Evolutionary conservation across 2,797 vertebrate genomes (phyloP), one percentile per base, ranked within the genome.

Genomic region (Triplophysa yarkandensis): DNA sequence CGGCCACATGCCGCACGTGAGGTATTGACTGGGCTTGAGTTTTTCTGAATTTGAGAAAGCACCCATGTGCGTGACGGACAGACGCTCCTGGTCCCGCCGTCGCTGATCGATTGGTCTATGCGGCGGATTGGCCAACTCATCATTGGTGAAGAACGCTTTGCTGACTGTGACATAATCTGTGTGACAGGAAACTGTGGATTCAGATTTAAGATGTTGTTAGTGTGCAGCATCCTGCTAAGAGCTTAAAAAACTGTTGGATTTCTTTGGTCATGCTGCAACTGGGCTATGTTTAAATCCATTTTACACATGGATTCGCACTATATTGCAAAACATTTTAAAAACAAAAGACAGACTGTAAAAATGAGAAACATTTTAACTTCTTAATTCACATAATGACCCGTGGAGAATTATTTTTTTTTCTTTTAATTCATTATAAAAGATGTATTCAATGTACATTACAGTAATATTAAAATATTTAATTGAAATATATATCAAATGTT

Each of bases 131-230:
- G 23, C 54, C 21, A 60, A 58, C 67, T 58, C 16, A 8, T 68
- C 41, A 60, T 65, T 66, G n/a, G 25, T 57, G 62, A 57, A 25
- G 50, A 25, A 67, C 55, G 16, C 19, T 1, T 5, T 21, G 32
- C 41, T 23, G 14, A 74, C 63, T 36, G 55, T 67, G 52, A 67
- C 41, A 44, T 46, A 34, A 74, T 28, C 2, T 39, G 10, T 61
- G 39, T 73, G 60, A 73, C 25, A 73, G 60, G 23, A 23, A 39
- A 54, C 36, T 65, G 71, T 65, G 39, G 28, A 44, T 28, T 52
- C 30, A 65, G 36, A 65, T 74, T 73, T 63, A 55, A 64, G 48
- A 55, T 54, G 60, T 28, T 64, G 46, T 64, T 61, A 30, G 46
- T 55, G 32, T 30, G 19, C 50, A 48, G 54, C 58, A 64, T 54